phyloP scores from a whole-genome alignment of 2,888 invertebrate genomes.

The Cordilura impudica region DNA sequence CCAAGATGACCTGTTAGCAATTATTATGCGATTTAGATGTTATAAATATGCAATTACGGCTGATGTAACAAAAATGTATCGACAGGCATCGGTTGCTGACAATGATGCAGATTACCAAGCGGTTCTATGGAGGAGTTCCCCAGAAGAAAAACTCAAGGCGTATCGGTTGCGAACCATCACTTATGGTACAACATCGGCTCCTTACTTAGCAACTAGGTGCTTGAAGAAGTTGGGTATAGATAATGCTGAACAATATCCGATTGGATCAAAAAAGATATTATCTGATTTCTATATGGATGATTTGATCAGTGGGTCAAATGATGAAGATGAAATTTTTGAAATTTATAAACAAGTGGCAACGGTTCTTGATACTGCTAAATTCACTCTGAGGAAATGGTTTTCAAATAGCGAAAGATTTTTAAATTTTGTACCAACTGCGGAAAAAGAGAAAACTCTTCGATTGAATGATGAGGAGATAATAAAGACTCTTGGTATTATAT shows the following conservation, averaged over 20 bases:
- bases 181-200: constrained; percentile 57
- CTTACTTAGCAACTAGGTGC: constrained; percentile 64
- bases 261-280: constrained; percentile 47
- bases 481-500: constrained; percentile 47
- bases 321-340: constrained; percentile 38
- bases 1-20: constrained; percentile 47
- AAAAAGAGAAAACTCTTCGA: constrained; percentile 27
- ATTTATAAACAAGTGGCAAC: constrained; percentile 41
- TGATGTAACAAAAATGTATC: constrained; percentile 62
- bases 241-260: constrained; percentile 34
- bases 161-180: constrained; percentile 41
- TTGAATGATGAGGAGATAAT: constrained; percentile 42
- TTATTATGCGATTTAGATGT: constrained; percentile 48
- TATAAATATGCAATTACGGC: constrained; percentile 48
- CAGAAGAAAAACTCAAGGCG: constrained; percentile 3
- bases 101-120: constrained; percentile 52
- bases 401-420: constrained; percentile 46
- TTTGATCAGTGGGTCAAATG: constrained; percentile 58
- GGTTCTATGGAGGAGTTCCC: constrained; percentile 32
- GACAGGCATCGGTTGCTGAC: constrained; percentile 50
- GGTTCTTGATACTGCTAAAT: constrained; percentile 30
- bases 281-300: constrained; percentile 63
- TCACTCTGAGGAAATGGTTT: constrained; percentile 53
- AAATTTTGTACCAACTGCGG: constrained; percentile 1
- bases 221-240: constrained; percentile 55